Percentiles rank a stretch among this genome's conserved stretches.
phyloP scores from a whole-genome alignment of 2,888 invertebrate genomes.

The Altica lythri region DNA sequence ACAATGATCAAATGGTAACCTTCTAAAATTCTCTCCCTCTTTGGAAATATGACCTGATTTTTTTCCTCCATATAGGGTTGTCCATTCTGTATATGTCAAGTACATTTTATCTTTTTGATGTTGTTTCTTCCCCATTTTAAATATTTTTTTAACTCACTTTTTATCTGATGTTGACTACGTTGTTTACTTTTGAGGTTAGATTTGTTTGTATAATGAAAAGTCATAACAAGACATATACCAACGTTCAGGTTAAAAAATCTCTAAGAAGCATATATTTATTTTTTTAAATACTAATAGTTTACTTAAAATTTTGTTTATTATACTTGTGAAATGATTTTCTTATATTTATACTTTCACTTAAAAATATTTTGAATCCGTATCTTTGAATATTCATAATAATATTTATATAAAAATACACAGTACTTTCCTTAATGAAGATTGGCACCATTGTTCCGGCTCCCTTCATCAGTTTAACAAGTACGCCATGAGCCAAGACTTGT shows the following conservation, averaged over 20 bases:
- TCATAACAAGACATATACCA: too few species aligned
- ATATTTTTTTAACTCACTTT: slow-evolving; percentile 9
- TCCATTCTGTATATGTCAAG: slow-evolving; percentile 86
- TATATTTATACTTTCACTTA: too few species aligned
- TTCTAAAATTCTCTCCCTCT: slow-evolving; percentile 81
- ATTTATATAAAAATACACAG: background rate
- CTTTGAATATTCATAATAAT: slow-evolving; percentile 29
- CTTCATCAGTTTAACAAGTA: slow-evolving; percentile 38
- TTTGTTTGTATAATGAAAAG: slow-evolving; percentile 14
- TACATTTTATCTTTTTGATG: slow-evolving; percentile 97
- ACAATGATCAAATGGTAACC: slow-evolving; percentile 92
- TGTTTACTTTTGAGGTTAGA: slow-evolving; percentile 30
- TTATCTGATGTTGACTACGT: background rate
- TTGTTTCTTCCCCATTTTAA: slow-evolving; percentile 88
- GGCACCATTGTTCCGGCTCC: slow-evolving; percentile 32
- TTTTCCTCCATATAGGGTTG: slow-evolving; percentile 88
- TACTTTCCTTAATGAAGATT: slow-evolving; percentile 21
- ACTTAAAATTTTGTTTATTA: too few species aligned
- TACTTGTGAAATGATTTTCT: too few species aligned
- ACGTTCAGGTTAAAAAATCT: too few species aligned
- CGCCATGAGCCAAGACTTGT: slow-evolving; percentile 56
- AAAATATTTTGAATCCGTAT: too few species aligned
- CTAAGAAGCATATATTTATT: too few species aligned
- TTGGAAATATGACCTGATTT: slow-evolving; percentile 67
- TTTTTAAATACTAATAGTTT: too few species aligned